Evolutionary conservation across 2,113 vertebrate species (phyloP).

Genomic region (Oryzias curvinotus): DNA sequence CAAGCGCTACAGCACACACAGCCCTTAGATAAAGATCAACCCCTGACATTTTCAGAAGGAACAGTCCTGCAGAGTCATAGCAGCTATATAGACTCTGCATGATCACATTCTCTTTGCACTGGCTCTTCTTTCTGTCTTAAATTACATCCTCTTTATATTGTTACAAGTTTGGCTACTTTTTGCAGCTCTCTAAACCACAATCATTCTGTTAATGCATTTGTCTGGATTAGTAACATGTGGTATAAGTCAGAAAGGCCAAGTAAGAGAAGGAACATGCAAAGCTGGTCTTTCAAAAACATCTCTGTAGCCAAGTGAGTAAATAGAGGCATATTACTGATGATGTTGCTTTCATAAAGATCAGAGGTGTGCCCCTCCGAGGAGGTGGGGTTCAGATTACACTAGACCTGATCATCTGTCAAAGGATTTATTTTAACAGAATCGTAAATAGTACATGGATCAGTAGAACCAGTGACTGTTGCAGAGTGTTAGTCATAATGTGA

Average conservation of each 20-base stretch:
- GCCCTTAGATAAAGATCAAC: slow-evolving; percentile 35
- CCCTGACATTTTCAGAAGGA: slow-evolving; percentile 42
- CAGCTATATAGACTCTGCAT: slow-evolving; percentile 16
- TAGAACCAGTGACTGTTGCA: no score
- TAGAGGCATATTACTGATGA: no score
- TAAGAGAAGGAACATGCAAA: not conserved
- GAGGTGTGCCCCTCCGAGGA: no score
- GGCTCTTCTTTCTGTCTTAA: slow-evolving; percentile 27
- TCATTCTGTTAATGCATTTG: not conserved
- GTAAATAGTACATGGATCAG: no score
- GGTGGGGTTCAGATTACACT: no score
- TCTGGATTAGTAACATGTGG: not conserved
- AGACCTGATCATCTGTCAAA: no score
- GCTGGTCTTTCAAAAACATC: not conserved
- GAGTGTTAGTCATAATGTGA: no score
- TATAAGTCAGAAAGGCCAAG: not conserved
- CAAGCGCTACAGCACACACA: not conserved
- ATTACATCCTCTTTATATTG: slow-evolving; percentile 9
- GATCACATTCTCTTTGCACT: slow-evolving; percentile 13
- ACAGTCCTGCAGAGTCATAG: slow-evolving; percentile 16
- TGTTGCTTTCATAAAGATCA: no score
- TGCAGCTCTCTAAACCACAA: not conserved
- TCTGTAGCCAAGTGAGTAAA: no score
- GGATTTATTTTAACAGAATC: no score
- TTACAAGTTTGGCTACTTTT: not conserved